These are phyloP conservation scores for Drosophila rubida DNA, from an alignment of 2,888 invertebrate species.

Conservation along the genomic window DNA sequence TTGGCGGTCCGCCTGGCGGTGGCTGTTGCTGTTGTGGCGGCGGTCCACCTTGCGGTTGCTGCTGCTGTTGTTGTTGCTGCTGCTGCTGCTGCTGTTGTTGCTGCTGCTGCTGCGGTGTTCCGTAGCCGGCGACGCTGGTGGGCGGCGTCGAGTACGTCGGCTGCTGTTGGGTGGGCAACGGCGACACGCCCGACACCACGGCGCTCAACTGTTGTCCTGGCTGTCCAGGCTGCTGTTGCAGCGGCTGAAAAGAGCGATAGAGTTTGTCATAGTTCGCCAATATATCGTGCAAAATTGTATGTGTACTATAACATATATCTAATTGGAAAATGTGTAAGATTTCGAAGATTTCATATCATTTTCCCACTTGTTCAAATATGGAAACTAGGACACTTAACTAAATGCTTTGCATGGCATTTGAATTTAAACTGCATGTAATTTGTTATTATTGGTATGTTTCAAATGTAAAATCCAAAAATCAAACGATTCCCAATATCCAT, in stretches of 20 bases:
- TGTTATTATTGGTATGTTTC: too few species aligned
- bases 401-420: too few species aligned
- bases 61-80: conserved; percentile 68
- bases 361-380: too few species aligned
- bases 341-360: too few species aligned
- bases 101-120: conserved; percentile 70
- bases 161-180: conserved; percentile 79
- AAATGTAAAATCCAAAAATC: too few species aligned
- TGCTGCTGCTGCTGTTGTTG: conserved; percentile 71
- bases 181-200: conserved; percentile 81
- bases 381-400: too few species aligned
- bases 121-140: conserved; percentile 74
- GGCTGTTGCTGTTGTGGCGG: conserved; percentile 73
- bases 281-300: too few species aligned
- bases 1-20: conserved; percentile 80
- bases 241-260: conserved; percentile 50
- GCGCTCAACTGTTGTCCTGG: conserved; percentile 53
- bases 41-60: conserved; percentile 43
- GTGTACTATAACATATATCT: too few species aligned
- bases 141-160: conserved; percentile 83
- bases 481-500: too few species aligned
- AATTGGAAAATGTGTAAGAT: too few species aligned
- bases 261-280: too few species aligned
- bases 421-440: too few species aligned
- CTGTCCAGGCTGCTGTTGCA: conserved; percentile 61